Evolutionary conservation across 2,797 vertebrate genomes (phyloP).

Genomic region (Mormyrus hasselquistii): DNA sequence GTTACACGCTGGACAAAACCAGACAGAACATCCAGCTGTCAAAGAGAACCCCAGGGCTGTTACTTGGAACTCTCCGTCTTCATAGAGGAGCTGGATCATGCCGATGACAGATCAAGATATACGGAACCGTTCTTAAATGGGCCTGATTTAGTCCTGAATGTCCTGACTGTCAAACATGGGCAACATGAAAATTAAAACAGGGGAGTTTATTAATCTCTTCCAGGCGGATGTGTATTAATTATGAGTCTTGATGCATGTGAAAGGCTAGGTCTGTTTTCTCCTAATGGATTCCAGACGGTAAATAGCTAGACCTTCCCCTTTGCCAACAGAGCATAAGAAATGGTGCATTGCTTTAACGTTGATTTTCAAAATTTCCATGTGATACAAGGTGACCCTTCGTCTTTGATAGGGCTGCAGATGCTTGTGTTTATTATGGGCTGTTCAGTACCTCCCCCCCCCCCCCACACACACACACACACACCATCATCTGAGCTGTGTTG

Average conservation of each 20-base stretch:
- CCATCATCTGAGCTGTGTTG: neutral
- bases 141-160: neutral
- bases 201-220: conserved; percentile 5
- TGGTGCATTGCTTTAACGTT: neutral
- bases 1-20: neutral
- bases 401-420: neutral
- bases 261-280: neutral
- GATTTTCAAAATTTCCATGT: neutral
- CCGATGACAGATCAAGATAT: neutral
- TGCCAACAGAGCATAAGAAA: neutral
- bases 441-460: neutral
- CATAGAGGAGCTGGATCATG: neutral
- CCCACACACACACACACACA: neutral
- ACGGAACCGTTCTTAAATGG: neutral
- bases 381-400: neutral
- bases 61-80: neutral
- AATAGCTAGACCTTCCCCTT: neutral
- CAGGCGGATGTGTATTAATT: conserved; percentile 13
- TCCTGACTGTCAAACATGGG: neutral
- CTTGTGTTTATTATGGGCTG: neutral
- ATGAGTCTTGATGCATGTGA: neutral
- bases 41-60: neutral
- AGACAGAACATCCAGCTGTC: neutral
- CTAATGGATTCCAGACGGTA: neutral
- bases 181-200: neutral